Evolutionary conservation across 2,888 invertebrate genomes (phyloP).

Genomic region (Loripinus fragilis): DNA sequence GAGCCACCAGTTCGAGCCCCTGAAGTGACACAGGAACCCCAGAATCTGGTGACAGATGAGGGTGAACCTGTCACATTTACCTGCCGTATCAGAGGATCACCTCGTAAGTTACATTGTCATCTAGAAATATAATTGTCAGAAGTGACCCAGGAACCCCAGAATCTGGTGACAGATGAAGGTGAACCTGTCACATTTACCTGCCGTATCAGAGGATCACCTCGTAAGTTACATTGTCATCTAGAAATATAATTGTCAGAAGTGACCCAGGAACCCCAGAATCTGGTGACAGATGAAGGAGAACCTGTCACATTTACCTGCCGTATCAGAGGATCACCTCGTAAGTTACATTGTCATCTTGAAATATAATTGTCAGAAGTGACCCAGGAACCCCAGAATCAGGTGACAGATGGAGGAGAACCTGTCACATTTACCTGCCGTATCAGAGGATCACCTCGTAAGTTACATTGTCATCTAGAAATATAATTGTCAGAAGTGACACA

Average conservation of each 20-base stretch:
- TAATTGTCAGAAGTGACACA: too few relatives aligned
- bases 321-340: conserved; percentile 79
- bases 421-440: conserved; percentile 92
- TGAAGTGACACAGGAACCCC: conserved; percentile 67
- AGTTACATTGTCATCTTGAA: too few relatives aligned
- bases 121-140: too few relatives aligned
- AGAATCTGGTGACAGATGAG: conserved; percentile 88
- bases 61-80: conserved; percentile 96
- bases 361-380: conserved; percentile 85
- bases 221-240: too few relatives aligned
- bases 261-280: conserved; percentile 67
- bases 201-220: conserved; percentile 84
- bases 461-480: too few relatives aligned
- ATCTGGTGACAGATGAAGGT: conserved; percentile 90
- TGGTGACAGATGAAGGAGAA: conserved; percentile 93
- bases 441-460: conserved; percentile 78
- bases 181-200: conserved; percentile 94
- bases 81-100: conserved; percentile 85
- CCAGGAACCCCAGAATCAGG: conserved; percentile 68
- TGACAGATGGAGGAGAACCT: conserved; percentile 94
- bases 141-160: conserved; percentile 69
- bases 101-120: conserved; percentile 79
- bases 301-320: conserved; percentile 93
- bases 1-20: conserved; percentile 86
- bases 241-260: too few relatives aligned